Conservation (phyloP, 1,140 invertebrate genomes). For the Cryptotermes secundus region DNA sequence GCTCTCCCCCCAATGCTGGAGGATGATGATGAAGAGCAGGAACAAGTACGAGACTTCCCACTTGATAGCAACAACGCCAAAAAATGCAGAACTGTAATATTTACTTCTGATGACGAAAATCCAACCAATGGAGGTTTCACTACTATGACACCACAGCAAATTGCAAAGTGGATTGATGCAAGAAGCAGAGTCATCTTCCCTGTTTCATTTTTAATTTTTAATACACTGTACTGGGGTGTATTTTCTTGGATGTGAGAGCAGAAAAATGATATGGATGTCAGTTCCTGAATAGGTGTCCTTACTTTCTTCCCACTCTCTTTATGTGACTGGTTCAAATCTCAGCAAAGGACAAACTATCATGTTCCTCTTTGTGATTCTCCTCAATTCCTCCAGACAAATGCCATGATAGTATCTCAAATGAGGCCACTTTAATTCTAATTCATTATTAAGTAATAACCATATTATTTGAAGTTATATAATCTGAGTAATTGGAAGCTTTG, state of each 20-base stretch:
- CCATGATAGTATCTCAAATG: no score
- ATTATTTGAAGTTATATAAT: no score
- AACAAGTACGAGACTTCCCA: slow-evolving; percentile 42
- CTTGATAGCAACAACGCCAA: slow-evolving; percentile 27
- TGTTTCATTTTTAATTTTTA: slow-evolving; percentile 75
- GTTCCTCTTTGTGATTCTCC: no score
- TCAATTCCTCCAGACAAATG: no score
- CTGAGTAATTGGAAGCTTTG: no score
- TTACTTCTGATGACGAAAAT: slow-evolving; percentile 14
- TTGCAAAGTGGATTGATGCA: slow-evolving; percentile 82
- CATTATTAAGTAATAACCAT: no score
- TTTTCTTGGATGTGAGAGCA: slow-evolving; percentile 48
- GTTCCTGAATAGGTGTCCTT: no score
- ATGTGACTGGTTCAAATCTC: no score
- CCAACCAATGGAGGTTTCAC: slow-evolving; percentile 57
- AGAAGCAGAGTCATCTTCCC: slow-evolving; percentile 77
- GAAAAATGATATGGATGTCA: no score
- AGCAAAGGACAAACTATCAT: no score
- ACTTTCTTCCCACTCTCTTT: no score
- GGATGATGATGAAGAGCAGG: slow-evolving; percentile 40
- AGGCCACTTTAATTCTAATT: no score
- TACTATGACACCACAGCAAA: slow-evolving; percentile 82
- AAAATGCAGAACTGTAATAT: slow-evolving; percentile 44
- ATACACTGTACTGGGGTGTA: slow-evolving; percentile 84
- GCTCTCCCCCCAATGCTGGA: neutral